Percentiles rank a stretch among this genome's conserved stretches.
Conservation (phyloP, 1,140 invertebrate genomes). For the Wiebesia pumilae region DNA sequence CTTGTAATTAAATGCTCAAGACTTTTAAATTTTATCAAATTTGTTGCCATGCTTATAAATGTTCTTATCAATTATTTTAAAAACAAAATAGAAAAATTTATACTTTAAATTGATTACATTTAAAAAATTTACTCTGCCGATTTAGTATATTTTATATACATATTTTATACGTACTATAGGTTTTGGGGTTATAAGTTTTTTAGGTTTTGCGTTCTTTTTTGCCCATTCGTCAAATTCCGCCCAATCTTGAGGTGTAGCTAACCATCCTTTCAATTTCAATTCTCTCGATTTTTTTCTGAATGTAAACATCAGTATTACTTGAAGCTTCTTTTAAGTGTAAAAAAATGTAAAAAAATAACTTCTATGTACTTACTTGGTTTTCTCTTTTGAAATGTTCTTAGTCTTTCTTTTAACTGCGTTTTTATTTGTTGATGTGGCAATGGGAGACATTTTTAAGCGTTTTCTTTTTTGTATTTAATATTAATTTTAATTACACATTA, state of each 20-base stretch:
- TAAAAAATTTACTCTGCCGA: no score
- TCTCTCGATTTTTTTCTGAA: background rate
- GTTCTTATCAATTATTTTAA: no score
- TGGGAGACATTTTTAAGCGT: background rate
- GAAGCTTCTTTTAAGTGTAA: no score
- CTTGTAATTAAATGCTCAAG: no score
- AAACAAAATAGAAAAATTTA: no score
- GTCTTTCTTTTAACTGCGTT: background rate
- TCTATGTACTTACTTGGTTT: background rate
- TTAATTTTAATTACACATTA: no score
- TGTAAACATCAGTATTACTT: background rate
- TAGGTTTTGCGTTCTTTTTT: constrained; percentile 56
- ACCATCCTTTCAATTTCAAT: constrained; percentile 56
- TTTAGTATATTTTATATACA: no score
- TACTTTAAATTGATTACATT: no score
- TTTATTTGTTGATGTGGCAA: background rate
- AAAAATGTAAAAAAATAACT: no score
- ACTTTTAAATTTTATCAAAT: no score
- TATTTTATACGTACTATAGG: constrained; percentile 55
- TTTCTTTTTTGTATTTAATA: no score
- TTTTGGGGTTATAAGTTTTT: constrained; percentile 53
- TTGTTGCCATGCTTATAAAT: no score
- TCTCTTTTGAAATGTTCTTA: constrained; percentile 19
- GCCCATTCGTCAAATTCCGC: constrained; percentile 60
- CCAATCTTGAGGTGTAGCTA: constrained; percentile 61